Evolutionary conservation across 2,113 vertebrate genomes (phyloP).

Genomic region (Ursus arctos): DNA sequence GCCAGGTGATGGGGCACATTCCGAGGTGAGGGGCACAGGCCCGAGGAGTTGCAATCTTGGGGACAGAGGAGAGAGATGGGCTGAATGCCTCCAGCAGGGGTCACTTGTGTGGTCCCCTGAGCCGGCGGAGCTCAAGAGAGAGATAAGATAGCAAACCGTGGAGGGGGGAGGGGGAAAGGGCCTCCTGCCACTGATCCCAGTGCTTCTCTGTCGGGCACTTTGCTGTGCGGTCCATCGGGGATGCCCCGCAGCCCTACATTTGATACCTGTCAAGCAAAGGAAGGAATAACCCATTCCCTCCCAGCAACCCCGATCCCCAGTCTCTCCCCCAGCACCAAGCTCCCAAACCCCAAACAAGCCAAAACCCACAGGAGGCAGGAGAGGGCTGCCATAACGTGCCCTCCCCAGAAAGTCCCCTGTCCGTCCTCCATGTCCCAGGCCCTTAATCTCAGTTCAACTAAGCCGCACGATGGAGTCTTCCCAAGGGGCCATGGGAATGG

Average conservation of each 20-base stretch:
- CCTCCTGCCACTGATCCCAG: accelerated
- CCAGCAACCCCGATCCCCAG: background rate
- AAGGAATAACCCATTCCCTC: background rate
- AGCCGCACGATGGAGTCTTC: background rate
- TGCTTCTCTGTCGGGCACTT: background rate
- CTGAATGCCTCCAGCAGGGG: background rate
- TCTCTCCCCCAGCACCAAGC: background rate
- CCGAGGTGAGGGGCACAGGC: background rate
- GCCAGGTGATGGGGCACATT: background rate
- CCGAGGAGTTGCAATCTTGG: background rate
- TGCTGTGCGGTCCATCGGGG: background rate
- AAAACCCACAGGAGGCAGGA: background rate
- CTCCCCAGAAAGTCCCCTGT: background rate
- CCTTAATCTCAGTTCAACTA: background rate
- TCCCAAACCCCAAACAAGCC: background rate
- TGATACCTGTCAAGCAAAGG: background rate
- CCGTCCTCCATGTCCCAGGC: background rate
- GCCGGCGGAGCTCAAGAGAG: too few species aligned
- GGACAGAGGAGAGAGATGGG: background rate
- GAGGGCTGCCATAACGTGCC: background rate
- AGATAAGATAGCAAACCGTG: background rate
- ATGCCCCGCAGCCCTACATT: background rate
- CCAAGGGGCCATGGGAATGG: background rate
- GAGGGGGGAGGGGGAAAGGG: background rate
- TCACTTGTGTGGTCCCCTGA: accelerated